Base-by-base conservation (phyloP, 2,797 vertebrate genomes). In the Okamejei kenojei region DNA sequence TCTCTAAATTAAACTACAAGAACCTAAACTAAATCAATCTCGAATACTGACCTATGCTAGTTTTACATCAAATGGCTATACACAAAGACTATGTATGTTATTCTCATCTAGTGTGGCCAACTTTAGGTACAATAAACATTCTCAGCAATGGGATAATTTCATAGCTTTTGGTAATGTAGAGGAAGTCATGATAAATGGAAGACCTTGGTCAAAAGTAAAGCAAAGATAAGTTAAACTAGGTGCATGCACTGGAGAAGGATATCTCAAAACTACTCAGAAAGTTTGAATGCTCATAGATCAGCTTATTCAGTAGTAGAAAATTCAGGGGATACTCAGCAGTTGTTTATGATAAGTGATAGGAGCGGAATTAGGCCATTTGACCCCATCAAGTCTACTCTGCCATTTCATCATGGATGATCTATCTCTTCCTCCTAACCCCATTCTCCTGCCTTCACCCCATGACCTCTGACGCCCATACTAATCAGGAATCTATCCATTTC, bases 91-190 rank as follows among this genome's bases (percentile, higher is more conserved):
- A 98, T 7, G 98, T 98, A 0, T 99, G 45, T 45, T 99, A 94
- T 99, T 97, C 95, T 97, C 98, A 94, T 99, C 98, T 94, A 99
- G 98, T 0, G 97, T 93, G 0, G 99, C 98, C 0, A 97, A 96
- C 98, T 99, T 13, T 65, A 93, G 93, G 61, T 0, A 81, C 82
- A 93, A 65, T 7, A 63, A 45, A 0, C 78, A 23, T 0, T 61
- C 54, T 38, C 13, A 65, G 79, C 19, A 80, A 80, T 19, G 11
- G 65, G 65, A 45, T 45, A 45, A 3, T 45, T 45, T 45, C 45
- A 45, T 45, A 3, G 13, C 19, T 23, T 80, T 80, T 35, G 21
- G 35, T 35, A 80, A 54, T 82, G 19, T 21, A 82, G 80, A 82
- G 45, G 80, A 54, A 58, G 19, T 23, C n/a, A 5, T 35, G 1